Evolutionary conservation across 2,888 invertebrate genomes (phyloP), one percentile per base, ranked within the genome.

Genomic region (Tipula confusa): DNA sequence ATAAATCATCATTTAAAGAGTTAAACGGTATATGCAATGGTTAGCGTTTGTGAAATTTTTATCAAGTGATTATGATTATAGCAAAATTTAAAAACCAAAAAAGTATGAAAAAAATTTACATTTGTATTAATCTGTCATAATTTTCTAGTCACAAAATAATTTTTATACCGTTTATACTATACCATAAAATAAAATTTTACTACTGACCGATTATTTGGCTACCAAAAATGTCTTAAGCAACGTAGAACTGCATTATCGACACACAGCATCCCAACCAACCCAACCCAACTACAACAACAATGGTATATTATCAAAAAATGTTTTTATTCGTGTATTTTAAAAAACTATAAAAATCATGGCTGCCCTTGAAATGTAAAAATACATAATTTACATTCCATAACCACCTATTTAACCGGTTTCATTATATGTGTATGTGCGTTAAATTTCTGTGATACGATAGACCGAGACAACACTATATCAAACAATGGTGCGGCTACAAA

Each of bases 351-450:
- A 43, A 24, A 64, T 64, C 64, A 64, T 64, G 64, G 64, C 64
- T 64, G 64, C 64, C 64, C 64, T 64, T 64, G 64, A 64, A 64
- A 64, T 64, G 64, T 64, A 64, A 64, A 38, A 38, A 38, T 24
- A 64, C 64, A 64, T 64, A 64, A 64, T 64, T 64, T 64, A 64
- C 64, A 64, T 64, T 64, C 64, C 64, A 64, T 64, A 64, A 64
- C 64, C 64, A 64, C 64, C 64, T 64, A 64, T 64, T 64, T 64
- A 64, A 64, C 64, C 64, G 64, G 64, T 64, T 64, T 64, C 15
- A n/a, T 6, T 43, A 15, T 43, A 1, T 43, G 43, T 43, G 64
- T 64, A 24, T 64, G 24, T 64, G 64, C 9, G 24, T 64, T 24
- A 64, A 24, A 24, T 15, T 43, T 64, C 24, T 43, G 24, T 64